Evolutionary conservation across 2,113 vertebrate species (phyloP).

Genomic region (Carettochelys insculpta): DNA sequence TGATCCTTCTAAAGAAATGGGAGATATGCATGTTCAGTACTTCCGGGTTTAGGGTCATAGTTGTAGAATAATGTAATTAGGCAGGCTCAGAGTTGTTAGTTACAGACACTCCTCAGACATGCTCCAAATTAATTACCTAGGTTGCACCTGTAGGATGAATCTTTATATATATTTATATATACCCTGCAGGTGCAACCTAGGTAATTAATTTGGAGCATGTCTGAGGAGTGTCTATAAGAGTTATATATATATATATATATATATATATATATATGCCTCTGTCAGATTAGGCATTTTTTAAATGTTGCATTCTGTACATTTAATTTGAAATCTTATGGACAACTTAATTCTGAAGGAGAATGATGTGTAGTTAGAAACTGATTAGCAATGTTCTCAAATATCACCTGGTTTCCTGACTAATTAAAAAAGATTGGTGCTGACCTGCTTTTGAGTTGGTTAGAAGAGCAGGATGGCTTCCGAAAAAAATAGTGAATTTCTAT

Average conservation of each 20-base stretch:
- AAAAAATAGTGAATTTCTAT: slow-evolving; percentile 61
- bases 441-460: slow-evolving; percentile 43
- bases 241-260: no score
- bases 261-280: background rate
- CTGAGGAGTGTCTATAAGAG: no score
- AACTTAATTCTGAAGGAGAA: background rate
- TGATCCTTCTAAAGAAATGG: background rate
- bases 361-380: slow-evolving; percentile 17
- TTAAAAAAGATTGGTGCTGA: slow-evolving; percentile 54
- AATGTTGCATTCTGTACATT: background rate
- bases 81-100: background rate
- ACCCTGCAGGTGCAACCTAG: no score
- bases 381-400: slow-evolving; percentile 34
- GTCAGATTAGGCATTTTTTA: background rate
- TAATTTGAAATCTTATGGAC: slow-evolving; percentile 15
- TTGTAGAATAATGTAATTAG: background rate
- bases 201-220: no score
- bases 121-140: no score
- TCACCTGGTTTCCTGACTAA: slow-evolving; percentile 52
- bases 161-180: no score
- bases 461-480: slow-evolving; percentile 52
- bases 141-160: no score
- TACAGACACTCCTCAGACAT: background rate
- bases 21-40: background rate
- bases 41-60: background rate